Conservation (phyloP, 2,888 invertebrate genomes). For the Cerceris rybyensis region DNA sequence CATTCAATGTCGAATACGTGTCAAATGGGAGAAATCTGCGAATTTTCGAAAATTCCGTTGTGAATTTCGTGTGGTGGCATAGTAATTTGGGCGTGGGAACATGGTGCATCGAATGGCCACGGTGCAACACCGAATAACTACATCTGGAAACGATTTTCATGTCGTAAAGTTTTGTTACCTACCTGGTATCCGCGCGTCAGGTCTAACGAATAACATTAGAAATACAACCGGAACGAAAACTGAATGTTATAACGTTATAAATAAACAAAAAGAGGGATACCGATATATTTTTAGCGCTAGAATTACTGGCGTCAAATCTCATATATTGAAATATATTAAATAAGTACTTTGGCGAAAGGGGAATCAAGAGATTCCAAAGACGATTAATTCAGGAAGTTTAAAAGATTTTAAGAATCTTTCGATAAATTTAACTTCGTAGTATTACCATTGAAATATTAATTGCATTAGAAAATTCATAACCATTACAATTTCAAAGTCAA, state of each 20-base stretch:
- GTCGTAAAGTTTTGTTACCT: constrained; percentile 72
- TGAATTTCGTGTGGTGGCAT: constrained; percentile 71
- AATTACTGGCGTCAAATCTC: too few relatives aligned
- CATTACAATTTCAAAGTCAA: too few relatives aligned
- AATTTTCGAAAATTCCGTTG: constrained; percentile 36
- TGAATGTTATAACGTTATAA: not conserved
- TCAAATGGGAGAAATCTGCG: constrained; percentile 47
- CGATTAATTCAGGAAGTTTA: too few relatives aligned
- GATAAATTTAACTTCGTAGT: too few relatives aligned
- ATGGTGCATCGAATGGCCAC: constrained; percentile 56
- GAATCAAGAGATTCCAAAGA: too few relatives aligned
- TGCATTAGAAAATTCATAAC: too few relatives aligned
- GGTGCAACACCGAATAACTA: constrained; percentile 67
- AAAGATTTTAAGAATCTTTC: too few relatives aligned
- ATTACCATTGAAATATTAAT: too few relatives aligned
- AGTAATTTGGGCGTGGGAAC: constrained; percentile 75
- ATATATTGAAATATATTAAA: too few relatives aligned
- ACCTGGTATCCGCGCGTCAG: constrained; percentile 51
- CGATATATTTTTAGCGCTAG: too few relatives aligned
- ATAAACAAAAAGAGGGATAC: not conserved
- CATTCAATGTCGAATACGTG: not conserved
- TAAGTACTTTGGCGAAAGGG: too few relatives aligned
- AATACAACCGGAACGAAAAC: constrained; percentile 20
- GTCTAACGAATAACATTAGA: constrained; percentile 54
- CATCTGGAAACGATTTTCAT: constrained; percentile 78